Conservation (phyloP, 1,140 invertebrate genomes). For the Kradibia gibbosae region DNA sequence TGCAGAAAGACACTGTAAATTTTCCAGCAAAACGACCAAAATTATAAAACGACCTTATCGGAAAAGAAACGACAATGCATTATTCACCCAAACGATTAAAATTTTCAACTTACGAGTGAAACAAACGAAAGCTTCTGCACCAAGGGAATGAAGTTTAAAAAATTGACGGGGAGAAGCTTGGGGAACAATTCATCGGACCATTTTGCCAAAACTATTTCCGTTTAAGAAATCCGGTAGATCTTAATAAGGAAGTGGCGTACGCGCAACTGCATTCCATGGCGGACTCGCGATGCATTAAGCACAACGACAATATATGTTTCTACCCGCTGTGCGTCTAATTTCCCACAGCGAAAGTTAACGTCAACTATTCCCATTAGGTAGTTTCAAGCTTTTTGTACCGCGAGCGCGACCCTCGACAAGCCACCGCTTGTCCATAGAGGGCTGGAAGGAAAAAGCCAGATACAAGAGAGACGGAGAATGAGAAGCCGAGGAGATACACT, state of each 20-base stretch:
- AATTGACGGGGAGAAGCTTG: not conserved
- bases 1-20: no score
- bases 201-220: conserved; percentile 36
- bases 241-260: not conserved
- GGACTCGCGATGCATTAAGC: conserved; percentile 40
- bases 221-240: not conserved
- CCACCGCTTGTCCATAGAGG: not conserved
- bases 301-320: not conserved
- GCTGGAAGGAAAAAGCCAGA: not conserved
- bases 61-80: no score
- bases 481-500: not conserved
- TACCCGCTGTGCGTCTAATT: conserved; percentile 37
- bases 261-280: conserved; percentile 8
- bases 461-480: not conserved
- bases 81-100: not conserved
- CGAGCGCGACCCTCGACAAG: not conserved
- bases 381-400: conserved; percentile 47
- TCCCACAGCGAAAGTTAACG: conserved; percentile 45
- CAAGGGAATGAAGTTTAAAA: not conserved
- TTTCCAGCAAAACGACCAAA: no score
- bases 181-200: not conserved
- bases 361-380: conserved; percentile 50
- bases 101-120: not conserved
- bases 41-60: no score
- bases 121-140: not conserved